Percentiles rank a stretch among this genome's conserved stretches.
Evolutionary conservation across 2,797 vertebrate species (phyloP).

Genomic region (Glossophaga mutica): DNA sequence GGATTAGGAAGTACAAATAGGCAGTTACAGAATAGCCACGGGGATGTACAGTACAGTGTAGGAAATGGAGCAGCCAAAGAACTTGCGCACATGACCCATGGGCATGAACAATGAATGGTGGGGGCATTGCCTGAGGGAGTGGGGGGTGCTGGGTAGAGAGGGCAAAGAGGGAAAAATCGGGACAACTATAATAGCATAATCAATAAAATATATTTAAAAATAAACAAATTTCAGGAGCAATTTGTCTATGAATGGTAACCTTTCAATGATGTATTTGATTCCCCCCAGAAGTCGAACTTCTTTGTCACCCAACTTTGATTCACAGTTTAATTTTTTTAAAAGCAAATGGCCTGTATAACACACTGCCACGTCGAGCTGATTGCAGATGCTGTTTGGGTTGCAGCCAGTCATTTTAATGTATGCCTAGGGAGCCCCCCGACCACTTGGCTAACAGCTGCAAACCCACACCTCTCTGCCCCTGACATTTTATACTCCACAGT

Average conservation of each 20-base stretch:
- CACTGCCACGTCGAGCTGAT: constrained; percentile 71
- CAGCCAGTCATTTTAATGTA: constrained; percentile 77
- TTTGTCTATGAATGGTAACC: constrained; percentile 80
- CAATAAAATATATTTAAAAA: too few species aligned
- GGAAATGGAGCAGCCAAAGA: too few species aligned
- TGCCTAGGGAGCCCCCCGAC: constrained; percentile 26
- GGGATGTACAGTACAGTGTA: too few species aligned
- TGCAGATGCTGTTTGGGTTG: constrained; percentile 68
- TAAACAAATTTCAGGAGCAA: constrained; percentile 78
- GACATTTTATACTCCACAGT: constrained; percentile 74
- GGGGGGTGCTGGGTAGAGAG: too few species aligned
- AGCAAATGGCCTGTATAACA: constrained; percentile 69
- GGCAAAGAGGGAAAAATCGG: too few species aligned
- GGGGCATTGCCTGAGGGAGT: too few species aligned
- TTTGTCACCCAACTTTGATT: constrained; percentile 80
- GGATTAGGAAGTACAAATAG: too few species aligned
- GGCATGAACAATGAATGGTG: too few species aligned
- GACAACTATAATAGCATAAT: too few species aligned
- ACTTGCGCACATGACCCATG: too few species aligned
- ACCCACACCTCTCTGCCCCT: constrained; percentile 66
- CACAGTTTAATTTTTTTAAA: constrained; percentile 80
- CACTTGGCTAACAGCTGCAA: constrained; percentile 66
- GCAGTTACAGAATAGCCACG: too few species aligned
- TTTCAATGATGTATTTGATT: constrained; percentile 79
- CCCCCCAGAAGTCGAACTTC: constrained; percentile 77